These are phyloP conservation scores for Psittacula echo DNA, from an alignment of 2,797 vertebrate genomes.

Conservation along the genomic window DNA sequence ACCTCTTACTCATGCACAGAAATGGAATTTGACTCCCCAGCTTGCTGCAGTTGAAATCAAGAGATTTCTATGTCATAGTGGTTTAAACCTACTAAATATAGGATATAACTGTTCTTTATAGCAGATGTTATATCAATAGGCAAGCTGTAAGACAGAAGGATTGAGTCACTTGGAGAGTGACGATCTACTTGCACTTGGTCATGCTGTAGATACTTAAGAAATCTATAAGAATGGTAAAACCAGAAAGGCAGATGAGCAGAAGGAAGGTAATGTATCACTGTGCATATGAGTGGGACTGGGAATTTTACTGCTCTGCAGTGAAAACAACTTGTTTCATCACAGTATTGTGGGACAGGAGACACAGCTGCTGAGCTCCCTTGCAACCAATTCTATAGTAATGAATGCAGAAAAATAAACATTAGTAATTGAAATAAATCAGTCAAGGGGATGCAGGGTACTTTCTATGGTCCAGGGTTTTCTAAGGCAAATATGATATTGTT, in stretches of 20 bases:
- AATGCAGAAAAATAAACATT: neutral
- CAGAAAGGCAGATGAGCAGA: slow-evolving; percentile 18
- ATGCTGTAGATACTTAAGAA: neutral
- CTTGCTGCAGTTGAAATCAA: slow-evolving; percentile 32
- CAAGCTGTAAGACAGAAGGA: slow-evolving; percentile 59
- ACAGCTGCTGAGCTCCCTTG: neutral
- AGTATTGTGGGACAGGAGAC: neutral
- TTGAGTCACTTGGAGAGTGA: slow-evolving; percentile 49
- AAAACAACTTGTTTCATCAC: neutral
- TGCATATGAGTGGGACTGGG: neutral
- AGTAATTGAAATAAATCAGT: neutral
- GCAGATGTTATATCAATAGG: slow-evolving; percentile 53
- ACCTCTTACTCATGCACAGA: slow-evolving; percentile 9
- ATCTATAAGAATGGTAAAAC: neutral
- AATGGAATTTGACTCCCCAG: slow-evolving; percentile 20
- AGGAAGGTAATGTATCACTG: neutral
- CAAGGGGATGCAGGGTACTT: neutral
- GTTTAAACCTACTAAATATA: slow-evolving; percentile 51
- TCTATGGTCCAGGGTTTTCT: neutral
- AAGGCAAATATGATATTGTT: neutral
- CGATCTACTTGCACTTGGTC: slow-evolving; percentile 37
- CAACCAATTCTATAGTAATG: neutral
- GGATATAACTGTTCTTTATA: slow-evolving; percentile 12
- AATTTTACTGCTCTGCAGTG: neutral
- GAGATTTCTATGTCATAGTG: slow-evolving; percentile 1